Base-by-base conservation (phyloP, 2,113 vertebrate species). In the Platichthys stellatus region DNA sequence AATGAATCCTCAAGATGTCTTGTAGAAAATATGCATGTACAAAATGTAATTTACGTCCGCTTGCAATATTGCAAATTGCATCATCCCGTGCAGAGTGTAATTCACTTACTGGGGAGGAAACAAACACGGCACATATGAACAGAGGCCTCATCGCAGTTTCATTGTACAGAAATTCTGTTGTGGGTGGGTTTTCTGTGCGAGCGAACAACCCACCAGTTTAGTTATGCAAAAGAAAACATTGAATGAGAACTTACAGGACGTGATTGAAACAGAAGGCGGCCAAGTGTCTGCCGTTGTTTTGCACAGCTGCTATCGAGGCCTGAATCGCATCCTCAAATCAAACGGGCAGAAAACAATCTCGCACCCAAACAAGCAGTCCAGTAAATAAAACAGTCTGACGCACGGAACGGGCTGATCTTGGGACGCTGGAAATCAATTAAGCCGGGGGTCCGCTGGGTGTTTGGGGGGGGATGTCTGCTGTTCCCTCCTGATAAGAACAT, bases 401-500 rank as follows among this genome's bases (percentile, higher is more conserved):
- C 82, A 85, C 53, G 28, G 43, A 85, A 75, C 68, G 84, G 83
- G 82, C 80, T 79, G 80, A 23, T 86, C 85, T 90, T 84, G 82
- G 86, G 87, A 92, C 0, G 70, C 49, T 70, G 79, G 74, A 87
- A 94, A 92, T 92, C 89, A 89, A 90, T 92, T 93, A 89, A 80
- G 74, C 78, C n/a, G 1, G 78, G 68, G 82, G 87, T 93, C 83
- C 28, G 56, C 47, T 79, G 84, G 78, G 81, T 63, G 88, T 92
- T 88, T 83, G 51, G 66, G 53, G 51, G 51, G 49, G 82, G 66
- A 3, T 76, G 88, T 83, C 70, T 86, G 80, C 93, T 93, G 93
- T 88, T 93, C 69, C 67, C 80, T 81, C 75, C 86, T 83, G 93
- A 94, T 93, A 94, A 93, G 91, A 90, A 91, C 85, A 90, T 91